Evolutionary conservation across 2,888 invertebrate species (phyloP), one percentile per base, ranked within the genome.

Genomic region (Agonum fuliginosum): DNA sequence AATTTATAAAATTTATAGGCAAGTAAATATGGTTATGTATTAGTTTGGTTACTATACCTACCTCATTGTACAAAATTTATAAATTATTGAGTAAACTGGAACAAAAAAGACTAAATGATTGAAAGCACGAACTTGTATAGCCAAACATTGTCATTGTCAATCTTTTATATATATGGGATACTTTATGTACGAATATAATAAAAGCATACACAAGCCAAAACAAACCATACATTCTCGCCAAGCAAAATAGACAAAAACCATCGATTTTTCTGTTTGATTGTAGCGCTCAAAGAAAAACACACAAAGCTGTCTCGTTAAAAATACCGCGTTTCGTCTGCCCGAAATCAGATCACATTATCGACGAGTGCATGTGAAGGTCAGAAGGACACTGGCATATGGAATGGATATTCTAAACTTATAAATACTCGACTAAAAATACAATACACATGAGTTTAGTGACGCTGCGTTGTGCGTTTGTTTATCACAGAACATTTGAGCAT

Each of bases 381-480:
- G 27, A 72, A 72, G 72, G 72, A 72, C 72, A 54, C 37, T 62
- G 58, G 58, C 58, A 62, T 62, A 62, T 62, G 58, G 27, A 62
- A 27, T 62, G 30, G 58, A 62, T 62, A 62, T 62, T 62, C 58
- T 62, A 62, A 62, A 62, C 58, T 30, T 67, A 67, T 67, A 67
- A 67, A 67, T 67, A 67, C 37, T 22, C 43, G 19, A 37, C 67
- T 67, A 67, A 67, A 67, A 67, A 67, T 67, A 67, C 67, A 67
- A 67, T 62, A 62, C 58, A 30, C 34, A 62, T 62, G 30, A 62
- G 58, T 62, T 62, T 62, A 62, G 8, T 62, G 58, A 62, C 58
- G 58, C 58, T 62, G 30, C 30, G n/a, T n/a, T n/a, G n/a, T 30
- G 58, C 58, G 30, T 62, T 30, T 62, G 58, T 62, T 62, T 62